These are phyloP conservation scores for Myrmophylax atrothorax DNA, from an alignment of 2,113 vertebrate genomes.

Conservation along the genomic window DNA sequence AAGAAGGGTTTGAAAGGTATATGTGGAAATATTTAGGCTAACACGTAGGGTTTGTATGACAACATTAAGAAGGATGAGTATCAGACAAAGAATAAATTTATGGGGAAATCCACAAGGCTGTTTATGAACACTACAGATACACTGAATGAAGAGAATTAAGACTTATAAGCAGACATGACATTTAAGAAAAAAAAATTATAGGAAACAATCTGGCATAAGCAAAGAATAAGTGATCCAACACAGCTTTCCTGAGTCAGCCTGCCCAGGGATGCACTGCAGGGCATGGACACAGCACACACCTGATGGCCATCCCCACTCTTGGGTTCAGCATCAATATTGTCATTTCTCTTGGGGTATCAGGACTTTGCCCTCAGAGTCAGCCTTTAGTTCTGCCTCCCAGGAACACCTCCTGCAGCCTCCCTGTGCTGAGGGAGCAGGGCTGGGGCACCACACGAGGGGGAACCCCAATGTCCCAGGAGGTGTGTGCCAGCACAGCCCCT, in stretches of 20 bases:
- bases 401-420: not conserved
- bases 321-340: not conserved
- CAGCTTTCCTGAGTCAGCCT: not conserved
- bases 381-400: not conserved
- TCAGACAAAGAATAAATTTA: not conserved
- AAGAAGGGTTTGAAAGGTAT: conserved; percentile 9
- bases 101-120: not conserved
- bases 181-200: not conserved
- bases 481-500: not conserved
- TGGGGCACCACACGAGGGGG: not conserved
- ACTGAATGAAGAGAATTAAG: not conserved
- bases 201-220: not conserved
- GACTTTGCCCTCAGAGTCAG: not conserved
- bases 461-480: not conserved
- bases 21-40: conserved; percentile 36
- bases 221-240: not conserved
- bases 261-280: not conserved
- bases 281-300: rapidly evolving
- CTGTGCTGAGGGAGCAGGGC: too few species aligned
- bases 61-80: not conserved
- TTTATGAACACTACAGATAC: not conserved
- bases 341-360: not conserved
- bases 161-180: not conserved
- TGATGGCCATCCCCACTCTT: not conserved
- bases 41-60: not conserved